Conservation (phyloP, 2,113 vertebrate species). For the Brachypodius melanocephalos region DNA sequence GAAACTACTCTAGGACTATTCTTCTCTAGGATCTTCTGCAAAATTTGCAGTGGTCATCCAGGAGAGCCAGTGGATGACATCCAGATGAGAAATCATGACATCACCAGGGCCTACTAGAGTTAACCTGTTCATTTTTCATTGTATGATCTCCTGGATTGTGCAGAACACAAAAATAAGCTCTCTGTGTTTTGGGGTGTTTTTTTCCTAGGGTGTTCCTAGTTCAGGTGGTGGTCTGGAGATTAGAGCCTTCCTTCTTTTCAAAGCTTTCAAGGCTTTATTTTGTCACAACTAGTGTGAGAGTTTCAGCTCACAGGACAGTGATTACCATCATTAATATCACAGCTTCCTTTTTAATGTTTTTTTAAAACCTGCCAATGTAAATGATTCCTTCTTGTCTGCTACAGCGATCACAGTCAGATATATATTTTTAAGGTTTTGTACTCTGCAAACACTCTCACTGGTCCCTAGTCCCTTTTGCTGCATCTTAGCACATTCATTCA, state of each 20-base stretch:
- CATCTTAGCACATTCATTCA: background rate
- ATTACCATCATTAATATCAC: background rate
- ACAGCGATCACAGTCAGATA: background rate
- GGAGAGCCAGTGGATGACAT: background rate
- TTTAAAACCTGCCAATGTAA: background rate
- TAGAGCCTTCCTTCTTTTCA: background rate
- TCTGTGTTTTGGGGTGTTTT: rapidly evolving
- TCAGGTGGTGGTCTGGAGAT: background rate
- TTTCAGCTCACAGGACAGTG: background rate
- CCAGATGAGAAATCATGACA: background rate
- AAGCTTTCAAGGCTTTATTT: background rate
- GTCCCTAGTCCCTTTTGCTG: background rate
- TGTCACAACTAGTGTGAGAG: background rate
- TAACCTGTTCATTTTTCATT: background rate
- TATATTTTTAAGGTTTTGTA: background rate
- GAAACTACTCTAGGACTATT: background rate
- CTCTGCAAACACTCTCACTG: background rate
- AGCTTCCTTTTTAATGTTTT: background rate
- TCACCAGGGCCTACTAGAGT: background rate
- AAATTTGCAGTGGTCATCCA: background rate
- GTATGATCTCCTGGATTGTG: background rate
- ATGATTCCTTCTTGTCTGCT: background rate
- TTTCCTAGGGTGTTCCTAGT: background rate
- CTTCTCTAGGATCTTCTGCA: background rate
- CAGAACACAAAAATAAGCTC: background rate